These are phyloP conservation scores for Trichechus manatus DNA, from an alignment of 2,113 vertebrate species.

Conservation along the genomic window DNA sequence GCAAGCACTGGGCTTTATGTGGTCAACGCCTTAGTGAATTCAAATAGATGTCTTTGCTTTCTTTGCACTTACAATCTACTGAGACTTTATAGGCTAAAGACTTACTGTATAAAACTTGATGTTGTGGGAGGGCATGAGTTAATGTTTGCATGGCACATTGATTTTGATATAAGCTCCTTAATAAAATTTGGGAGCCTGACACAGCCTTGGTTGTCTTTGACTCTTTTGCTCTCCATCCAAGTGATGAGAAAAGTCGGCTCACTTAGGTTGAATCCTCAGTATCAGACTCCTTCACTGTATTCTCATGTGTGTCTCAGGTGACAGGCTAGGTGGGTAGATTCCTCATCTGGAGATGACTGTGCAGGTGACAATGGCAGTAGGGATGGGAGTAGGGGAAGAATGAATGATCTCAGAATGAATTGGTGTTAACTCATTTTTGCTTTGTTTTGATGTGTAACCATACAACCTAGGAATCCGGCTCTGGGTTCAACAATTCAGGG, in stretches of 20 bases:
- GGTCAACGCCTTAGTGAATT: background rate
- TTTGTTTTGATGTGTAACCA: background rate
- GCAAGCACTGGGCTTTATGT: background rate
- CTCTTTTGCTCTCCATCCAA: background rate
- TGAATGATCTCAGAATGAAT: background rate
- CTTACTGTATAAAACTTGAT: background rate
- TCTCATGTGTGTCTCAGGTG: background rate
- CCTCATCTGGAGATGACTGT: background rate
- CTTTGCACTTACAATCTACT: background rate
- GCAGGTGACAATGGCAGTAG: background rate
- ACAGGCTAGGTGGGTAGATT: background rate
- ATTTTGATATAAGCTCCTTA: background rate
- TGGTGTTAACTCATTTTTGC: background rate
- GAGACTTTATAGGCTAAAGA: background rate
- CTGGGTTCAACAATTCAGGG: background rate
- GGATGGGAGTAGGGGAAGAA: rapidly evolving
- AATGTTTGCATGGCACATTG: background rate
- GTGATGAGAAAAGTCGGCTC: background rate
- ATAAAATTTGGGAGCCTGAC: background rate
- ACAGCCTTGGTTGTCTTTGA: background rate
- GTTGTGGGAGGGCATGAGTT: background rate
- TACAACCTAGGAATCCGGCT: background rate
- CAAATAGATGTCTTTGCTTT: background rate
- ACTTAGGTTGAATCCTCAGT: background rate
- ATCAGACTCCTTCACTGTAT: background rate